These are phyloP conservation scores for Lordiphosa mommai DNA, from an alignment of 1,140 invertebrate genomes.

Conservation along the genomic window DNA sequence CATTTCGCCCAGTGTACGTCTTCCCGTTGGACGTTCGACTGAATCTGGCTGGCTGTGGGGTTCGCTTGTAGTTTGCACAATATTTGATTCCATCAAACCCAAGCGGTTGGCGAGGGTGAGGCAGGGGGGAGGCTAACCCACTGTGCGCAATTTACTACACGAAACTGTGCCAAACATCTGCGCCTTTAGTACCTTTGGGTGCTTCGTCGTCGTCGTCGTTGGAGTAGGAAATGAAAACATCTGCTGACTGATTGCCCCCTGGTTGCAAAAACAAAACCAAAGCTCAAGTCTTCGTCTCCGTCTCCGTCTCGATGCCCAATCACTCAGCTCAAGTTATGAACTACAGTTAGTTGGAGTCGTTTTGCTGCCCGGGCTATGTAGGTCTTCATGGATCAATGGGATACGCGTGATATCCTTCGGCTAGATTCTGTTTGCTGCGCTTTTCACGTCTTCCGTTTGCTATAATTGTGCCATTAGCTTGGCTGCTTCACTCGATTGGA, in stretches of 20 bases:
- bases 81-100: constrained; percentile 72
- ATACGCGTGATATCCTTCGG: constrained; percentile 79
- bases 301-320: constrained; percentile 45
- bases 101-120: constrained; percentile 14
- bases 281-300: constrained; percentile 5
- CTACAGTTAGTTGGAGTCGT: constrained; percentile 60
- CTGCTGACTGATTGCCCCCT: constrained; percentile 77
- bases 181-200: constrained; percentile 56
- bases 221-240: constrained; percentile 76
- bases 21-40: constrained; percentile 67
- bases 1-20: constrained; percentile 14
- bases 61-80: constrained; percentile 68
- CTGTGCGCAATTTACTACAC: constrained; percentile 75
- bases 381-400: constrained; percentile 79
- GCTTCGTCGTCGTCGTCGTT: constrained; percentile 32
- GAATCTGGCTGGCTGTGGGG: constrained; percentile 38
- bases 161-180: constrained; percentile 76
- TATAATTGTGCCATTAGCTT: constrained; percentile 75
- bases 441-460: constrained; percentile 71
- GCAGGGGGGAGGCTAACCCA: constrained; percentile 53
- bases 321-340: constrained; percentile 73
- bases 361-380: constrained; percentile 40
- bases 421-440: constrained; percentile 66
- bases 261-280: constrained; percentile 35
- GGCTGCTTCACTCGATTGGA: constrained; percentile 24